Conservation (phyloP, 2,888 invertebrate genomes). For the Stictocephala bisonia region DNA sequence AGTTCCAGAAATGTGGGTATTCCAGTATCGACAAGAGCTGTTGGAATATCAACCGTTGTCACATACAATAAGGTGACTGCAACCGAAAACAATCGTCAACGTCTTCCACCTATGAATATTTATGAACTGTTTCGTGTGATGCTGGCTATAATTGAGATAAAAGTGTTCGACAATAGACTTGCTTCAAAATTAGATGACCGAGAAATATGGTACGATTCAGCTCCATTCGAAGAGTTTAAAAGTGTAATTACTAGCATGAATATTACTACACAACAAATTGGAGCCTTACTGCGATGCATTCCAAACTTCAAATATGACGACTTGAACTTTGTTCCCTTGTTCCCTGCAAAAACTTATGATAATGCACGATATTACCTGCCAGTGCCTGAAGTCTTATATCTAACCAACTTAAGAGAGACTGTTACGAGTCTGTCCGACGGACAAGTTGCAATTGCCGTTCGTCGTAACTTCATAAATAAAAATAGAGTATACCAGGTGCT, state of each 20-base stretch:
- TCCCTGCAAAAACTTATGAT: background rate
- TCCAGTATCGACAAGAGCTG: no score
- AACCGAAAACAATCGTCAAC: no score
- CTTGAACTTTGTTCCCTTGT: background rate
- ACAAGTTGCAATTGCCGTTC: background rate
- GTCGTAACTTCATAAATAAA: background rate
- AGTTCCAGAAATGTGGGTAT: no score
- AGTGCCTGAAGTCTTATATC: background rate
- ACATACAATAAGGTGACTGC: no score
- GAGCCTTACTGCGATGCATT: background rate
- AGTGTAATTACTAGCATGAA: background rate
- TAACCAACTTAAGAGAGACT: background rate
- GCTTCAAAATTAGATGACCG: background rate
- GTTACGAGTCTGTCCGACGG: background rate
- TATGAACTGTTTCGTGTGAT: background rate
- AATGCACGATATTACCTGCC: background rate
- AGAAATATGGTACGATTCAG: background rate
- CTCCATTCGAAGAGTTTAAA: background rate
- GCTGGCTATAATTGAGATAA: background rate
- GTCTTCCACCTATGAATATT: background rate
- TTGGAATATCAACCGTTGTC: background rate
- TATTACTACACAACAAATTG: background rate
- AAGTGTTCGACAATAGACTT: background rate
- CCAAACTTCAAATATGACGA: background rate
- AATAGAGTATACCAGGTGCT: background rate